Evolutionary conservation across 2,113 vertebrate genomes (phyloP).

Genomic region (Bubo blakistoni): DNA sequence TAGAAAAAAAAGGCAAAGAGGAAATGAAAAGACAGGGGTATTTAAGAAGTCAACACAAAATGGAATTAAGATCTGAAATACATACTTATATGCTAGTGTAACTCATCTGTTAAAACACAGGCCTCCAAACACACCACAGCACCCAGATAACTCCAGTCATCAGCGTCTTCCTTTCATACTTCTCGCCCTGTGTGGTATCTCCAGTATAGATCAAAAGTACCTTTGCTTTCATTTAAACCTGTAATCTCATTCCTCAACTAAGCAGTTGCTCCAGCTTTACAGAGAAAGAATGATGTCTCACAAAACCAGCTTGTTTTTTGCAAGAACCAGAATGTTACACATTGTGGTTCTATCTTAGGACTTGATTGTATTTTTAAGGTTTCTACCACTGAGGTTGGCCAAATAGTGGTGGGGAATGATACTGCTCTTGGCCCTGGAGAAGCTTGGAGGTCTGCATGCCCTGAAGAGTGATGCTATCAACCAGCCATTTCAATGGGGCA

Average conservation of each 20-base stretch:
- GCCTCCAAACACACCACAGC: background rate
- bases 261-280: background rate
- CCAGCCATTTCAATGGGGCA: background rate
- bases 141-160: background rate
- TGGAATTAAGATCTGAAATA: background rate
- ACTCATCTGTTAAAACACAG: background rate
- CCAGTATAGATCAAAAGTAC: background rate
- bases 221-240: background rate
- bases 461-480: background rate
- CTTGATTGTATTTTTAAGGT: background rate
- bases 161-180: background rate
- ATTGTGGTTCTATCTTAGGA: background rate
- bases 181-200: background rate
- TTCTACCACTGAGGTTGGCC: background rate
- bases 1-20: background rate
- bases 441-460: background rate
- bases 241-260: background rate
- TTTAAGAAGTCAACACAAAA: background rate
- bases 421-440: background rate
- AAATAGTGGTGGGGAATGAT: background rate
- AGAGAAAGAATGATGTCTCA: background rate
- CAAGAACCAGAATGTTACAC: background rate
- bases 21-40: background rate
- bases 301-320: background rate
- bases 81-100: background rate